Percentiles rank a stretch among this genome's conserved stretches.
These are phyloP conservation scores for Varanus salvator DNA, from an alignment of 2,113 vertebrate genomes.

Conservation along the genomic window DNA sequence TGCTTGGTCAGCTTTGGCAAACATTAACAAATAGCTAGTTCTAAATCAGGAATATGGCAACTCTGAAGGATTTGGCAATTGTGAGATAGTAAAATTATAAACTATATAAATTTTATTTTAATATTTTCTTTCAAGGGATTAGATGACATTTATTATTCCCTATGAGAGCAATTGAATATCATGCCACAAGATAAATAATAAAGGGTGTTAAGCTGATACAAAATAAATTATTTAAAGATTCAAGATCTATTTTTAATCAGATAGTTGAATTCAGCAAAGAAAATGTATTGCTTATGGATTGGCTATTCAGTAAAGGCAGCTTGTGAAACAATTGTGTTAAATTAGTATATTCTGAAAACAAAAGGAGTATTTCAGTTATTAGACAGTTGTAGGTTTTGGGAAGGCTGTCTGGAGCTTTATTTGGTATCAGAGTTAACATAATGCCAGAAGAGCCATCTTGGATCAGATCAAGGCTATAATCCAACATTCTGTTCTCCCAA, in stretches of 20 bases:
- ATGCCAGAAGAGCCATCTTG: no score
- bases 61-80: neutral
- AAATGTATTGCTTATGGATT: neutral
- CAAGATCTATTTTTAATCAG: constrained; percentile 2
- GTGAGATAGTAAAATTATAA: neutral
- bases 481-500: no score
- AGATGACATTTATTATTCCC: neutral
- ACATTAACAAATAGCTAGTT: neutral
- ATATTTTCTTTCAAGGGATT: neutral
- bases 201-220: neutral
- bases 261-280: neutral
- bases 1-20: neutral
- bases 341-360: neutral
- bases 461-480: no score
- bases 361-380: neutral
- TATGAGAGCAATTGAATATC: neutral
- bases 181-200: neutral
- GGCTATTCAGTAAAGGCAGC: neutral
- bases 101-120: neutral
- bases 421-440: neutral
- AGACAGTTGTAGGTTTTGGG: neutral
- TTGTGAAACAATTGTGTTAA: neutral
- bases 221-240: neutral
- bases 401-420: neutral
- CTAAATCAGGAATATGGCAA: neutral